A percentile compares a stretch with the other conserved stretches of the same genome.
Evolutionary conservation across 2,888 invertebrate genomes (phyloP).

Genomic region (Cynaeus angustus): DNA sequence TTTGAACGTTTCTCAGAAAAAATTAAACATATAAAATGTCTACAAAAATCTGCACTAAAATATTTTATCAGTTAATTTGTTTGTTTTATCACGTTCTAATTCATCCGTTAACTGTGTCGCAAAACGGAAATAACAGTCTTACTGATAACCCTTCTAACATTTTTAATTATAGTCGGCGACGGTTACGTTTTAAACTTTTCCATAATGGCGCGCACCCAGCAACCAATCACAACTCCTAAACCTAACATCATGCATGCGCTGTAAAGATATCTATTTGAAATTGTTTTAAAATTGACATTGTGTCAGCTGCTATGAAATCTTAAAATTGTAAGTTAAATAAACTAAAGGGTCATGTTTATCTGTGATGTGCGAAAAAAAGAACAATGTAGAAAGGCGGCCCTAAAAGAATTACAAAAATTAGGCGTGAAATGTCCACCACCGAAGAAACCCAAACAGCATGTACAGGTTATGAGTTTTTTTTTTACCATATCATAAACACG

Average conservation of each 20-base stretch:
- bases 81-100: too few species aligned
- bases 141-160: too few species aligned
- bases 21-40: too few species aligned
- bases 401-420: slow-evolving; percentile 79
- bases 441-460: slow-evolving; percentile 74
- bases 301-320: slow-evolving; percentile 11
- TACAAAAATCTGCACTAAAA: too few species aligned
- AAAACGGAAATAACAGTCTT: too few species aligned
- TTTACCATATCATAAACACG: slow-evolving; percentile 14
- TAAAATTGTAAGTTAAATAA: slow-evolving; percentile 22
- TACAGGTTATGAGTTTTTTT: slow-evolving; percentile 44
- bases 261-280: background rate
- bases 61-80: too few species aligned
- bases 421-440: slow-evolving; percentile 82
- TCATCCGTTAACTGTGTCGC: too few species aligned
- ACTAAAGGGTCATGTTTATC: slow-evolving; percentile 72
- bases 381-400: slow-evolving; percentile 75
- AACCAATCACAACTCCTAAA: slow-evolving; percentile 10
- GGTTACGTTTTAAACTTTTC: slow-evolving; percentile 45
- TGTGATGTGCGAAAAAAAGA: slow-evolving; percentile 75
- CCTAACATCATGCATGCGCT: slow-evolving; percentile 15
- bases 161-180: slow-evolving; percentile 2
- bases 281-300: slow-evolving; percentile 27
- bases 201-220: background rate
- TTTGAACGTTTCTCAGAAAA: too few species aligned